A percentile compares a stretch with the other conserved stretches of the same genome.
These are phyloP conservation scores for Mimachlamys varia DNA, from an alignment of 2,888 invertebrate genomes.

Conservation along the genomic window DNA sequence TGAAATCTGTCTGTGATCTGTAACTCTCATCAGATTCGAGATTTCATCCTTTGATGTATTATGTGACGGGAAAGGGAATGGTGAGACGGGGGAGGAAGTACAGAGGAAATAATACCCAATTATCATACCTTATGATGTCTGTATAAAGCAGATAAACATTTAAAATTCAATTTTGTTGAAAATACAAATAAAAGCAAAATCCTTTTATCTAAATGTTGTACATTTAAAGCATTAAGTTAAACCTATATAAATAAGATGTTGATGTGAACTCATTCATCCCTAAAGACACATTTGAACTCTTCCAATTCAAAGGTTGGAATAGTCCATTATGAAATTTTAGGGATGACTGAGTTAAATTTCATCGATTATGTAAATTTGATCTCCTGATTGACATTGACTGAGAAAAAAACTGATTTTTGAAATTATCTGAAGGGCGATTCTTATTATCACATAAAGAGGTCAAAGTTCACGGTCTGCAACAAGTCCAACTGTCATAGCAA, in stretches of 20 bases:
- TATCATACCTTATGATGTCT: background rate
- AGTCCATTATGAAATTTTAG: too few species aligned
- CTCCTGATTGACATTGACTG: too few species aligned
- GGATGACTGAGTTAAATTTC: too few species aligned
- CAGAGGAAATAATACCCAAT: background rate
- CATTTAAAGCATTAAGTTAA: background rate
- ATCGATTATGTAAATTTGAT: too few species aligned
- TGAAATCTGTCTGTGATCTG: constrained; percentile 4
- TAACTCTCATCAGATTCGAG: background rate
- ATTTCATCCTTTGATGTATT: background rate
- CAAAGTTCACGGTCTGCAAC: background rate
- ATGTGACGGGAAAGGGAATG: background rate
- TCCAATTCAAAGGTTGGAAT: too few species aligned
- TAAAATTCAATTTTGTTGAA: background rate
- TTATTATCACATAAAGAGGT: background rate
- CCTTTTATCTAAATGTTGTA: background rate
- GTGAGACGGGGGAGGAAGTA: background rate
- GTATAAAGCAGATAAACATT: background rate
- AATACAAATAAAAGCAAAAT: background rate
- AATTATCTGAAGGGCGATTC: background rate
- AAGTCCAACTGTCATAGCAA: background rate
- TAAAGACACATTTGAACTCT: too few species aligned
- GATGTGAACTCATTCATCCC: too few species aligned
- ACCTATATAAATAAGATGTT: background rate
- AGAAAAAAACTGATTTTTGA: too few species aligned